Base-by-base conservation (phyloP, 2,888 invertebrate genomes). In the Archaeoteleia sp. region DNA sequence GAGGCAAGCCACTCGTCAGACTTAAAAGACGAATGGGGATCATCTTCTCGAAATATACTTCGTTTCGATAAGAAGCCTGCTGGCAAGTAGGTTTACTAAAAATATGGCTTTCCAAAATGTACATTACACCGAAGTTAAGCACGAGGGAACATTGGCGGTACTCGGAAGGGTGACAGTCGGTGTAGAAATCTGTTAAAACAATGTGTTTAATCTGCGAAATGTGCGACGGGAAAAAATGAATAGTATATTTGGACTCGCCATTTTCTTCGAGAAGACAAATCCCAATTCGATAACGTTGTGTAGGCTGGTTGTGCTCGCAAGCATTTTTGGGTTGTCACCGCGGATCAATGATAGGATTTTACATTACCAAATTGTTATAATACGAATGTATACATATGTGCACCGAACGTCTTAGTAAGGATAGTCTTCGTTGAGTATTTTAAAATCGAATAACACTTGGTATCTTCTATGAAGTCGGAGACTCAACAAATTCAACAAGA, bases 341-440 rank as follows among this genome's bases (percentile, higher is more conserved):
- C 66, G 45, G 30, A 15, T 57, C 42, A 46, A 27, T 35, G 46
- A 54, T 63, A 49, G 43, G 55, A 51, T 51, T 63, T n/a, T 43
- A 34, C 55, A 9, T 43, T 63, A 63, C 51, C 55, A 63, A 63
- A 63, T 63, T 55, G 63, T 63, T 49, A 49, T 57, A 48, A 12
- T 57, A 63, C 49, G 55, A 63, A 55, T 55, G 37, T 55, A 23
- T 66, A 43, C 53, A 42, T 45, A 42, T 40, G 55, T 48, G 66
- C 58, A 60, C 49, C 58, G 43, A 30, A 39, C 49, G 49, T 54
- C 49, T 40, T 51, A 35, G 30, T 30, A 39, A 25, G 48, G 40
- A 27, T 61, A 61, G 37, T 67, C 45, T 61, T 54, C 46, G 13
- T 43, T 61, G 67, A 67, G 67, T 67, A 67, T 67, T 67, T 43